phyloP scores from a whole-genome alignment of 2,797 vertebrate genomes.

The Pogoniulus pusillus region DNA sequence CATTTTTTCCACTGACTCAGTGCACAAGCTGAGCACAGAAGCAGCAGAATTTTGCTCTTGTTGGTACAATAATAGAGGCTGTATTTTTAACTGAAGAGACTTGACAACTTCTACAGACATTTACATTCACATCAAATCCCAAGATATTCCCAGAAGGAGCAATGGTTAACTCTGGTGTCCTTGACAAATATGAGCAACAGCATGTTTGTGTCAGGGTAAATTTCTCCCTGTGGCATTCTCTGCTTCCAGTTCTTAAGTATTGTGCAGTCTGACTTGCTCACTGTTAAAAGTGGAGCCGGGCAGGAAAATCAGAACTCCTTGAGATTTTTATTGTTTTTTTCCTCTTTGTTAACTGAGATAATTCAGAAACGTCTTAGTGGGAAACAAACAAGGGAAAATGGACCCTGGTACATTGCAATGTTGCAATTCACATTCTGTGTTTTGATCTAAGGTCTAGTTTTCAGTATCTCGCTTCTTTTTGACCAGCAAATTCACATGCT shows the following conservation, averaged over 20 bases:
- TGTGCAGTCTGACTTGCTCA: not conserved
- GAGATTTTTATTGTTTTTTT: not conserved
- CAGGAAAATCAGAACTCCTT: not conserved
- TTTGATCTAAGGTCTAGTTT: not conserved
- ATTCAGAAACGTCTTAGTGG: not conserved
- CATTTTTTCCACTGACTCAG: not conserved
- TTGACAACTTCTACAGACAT: not conserved
- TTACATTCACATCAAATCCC: slow-evolving; percentile 17
- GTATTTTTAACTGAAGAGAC: not conserved
- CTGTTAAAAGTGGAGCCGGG: not conserved
- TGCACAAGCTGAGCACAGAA: not conserved
- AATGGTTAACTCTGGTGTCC: slow-evolving; percentile 1
- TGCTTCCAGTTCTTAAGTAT: not conserved
- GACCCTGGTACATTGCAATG: not conserved
- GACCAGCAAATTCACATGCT: not conserved
- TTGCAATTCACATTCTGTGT: not conserved
- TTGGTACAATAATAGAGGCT: not conserved
- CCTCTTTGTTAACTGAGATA: not conserved
- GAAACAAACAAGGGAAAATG: not conserved
- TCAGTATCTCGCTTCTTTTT: not conserved
- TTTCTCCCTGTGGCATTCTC: slow-evolving; percentile 32
- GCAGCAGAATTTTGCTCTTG: not conserved
- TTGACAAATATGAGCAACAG: slow-evolving; percentile 19
- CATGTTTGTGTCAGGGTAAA: not conserved
- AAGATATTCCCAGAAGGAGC: not conserved